These are phyloP conservation scores for Nemurella pictetii DNA, from an alignment of 2,888 invertebrate species.

Conservation along the genomic window DNA sequence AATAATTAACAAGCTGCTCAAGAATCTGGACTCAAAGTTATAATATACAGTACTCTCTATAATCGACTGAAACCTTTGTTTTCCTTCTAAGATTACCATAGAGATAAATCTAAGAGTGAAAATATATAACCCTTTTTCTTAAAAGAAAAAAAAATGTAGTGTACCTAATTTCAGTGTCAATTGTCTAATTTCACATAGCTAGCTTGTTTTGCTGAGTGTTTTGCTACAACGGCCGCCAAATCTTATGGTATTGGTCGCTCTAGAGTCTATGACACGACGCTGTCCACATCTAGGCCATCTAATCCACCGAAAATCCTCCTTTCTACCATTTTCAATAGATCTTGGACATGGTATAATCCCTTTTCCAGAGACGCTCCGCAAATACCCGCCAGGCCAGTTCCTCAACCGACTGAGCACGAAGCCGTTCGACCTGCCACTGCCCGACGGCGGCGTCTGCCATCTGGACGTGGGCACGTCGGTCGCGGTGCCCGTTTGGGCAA, in stretches of 20 bases:
- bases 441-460: constrained; percentile 41
- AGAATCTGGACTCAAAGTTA: too few species aligned
- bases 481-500: constrained; percentile 48
- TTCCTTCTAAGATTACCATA: too few species aligned
- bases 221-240: too few species aligned
- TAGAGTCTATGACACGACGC: neutral
- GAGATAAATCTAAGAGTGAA: too few species aligned
- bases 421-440: constrained; percentile 47
- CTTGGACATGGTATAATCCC: neutral
- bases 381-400: constrained; percentile 46
- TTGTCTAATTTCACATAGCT: too few species aligned
- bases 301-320: neutral
- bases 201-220: too few species aligned
- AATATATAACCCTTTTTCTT: too few species aligned
- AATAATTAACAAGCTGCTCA: too few species aligned
- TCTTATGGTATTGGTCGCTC: neutral
- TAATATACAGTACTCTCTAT: too few species aligned
- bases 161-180: too few species aligned
- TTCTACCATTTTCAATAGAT: neutral
- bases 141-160: too few species aligned
- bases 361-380: constrained; percentile 47
- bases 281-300: neutral
- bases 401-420: constrained; percentile 48
- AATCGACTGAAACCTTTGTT: too few species aligned
- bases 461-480: constrained; percentile 50